Evolutionary conservation across 1,140 invertebrate genomes (phyloP), one percentile per base, ranked within the genome.

Genomic region (Sinonovacula constricta): DNA sequence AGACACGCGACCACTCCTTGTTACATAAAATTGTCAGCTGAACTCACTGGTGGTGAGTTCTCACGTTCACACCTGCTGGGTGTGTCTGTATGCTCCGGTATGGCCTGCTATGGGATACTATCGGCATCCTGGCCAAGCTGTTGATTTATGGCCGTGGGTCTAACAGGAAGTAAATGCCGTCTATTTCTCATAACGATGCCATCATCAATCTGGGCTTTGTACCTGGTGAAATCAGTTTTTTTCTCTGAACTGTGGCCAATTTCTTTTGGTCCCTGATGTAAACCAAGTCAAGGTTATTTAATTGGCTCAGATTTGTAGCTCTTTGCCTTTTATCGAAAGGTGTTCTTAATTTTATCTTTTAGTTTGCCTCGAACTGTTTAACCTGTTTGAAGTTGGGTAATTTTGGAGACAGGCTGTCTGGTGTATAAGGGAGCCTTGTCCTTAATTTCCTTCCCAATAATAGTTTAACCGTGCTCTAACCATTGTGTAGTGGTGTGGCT

Each of bases 371-470:
- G 14, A 51, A 67, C 2, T 0, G 10, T 0, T 3, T 22, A 1
- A 71, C 22, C 7, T 45, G 45, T 39, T 62, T 18, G 26, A 51
- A n/a, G 56, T 76, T 49, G 33, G 4, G 12, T 4, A 12, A 36
- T 3, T 49, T 18, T 14, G 72, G 71, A 5, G 24, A 30, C 10
- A 81, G 53, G 26, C 26, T 31, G 0, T 33, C n/a, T n/a, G 49
- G 56, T 10, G 34, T n/a, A 3, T 54, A 39, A 12, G 79, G 79
- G 4, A 83, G 10, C 30, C 45, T 57, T 0, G 66, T 66, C 31
- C 57, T 3, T 0, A 85, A 54, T 36, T 77, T 79, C 49, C 80
- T 68, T 12, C 83, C 83, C 67, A 85, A 76, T 54, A 54, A 54
- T 54, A 54, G 26, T 18, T 4, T 26, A 26, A 26, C 53, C 5